phyloP scores from a whole-genome alignment of 2,797 vertebrate genomes.

The Muscicapa comitata region DNA sequence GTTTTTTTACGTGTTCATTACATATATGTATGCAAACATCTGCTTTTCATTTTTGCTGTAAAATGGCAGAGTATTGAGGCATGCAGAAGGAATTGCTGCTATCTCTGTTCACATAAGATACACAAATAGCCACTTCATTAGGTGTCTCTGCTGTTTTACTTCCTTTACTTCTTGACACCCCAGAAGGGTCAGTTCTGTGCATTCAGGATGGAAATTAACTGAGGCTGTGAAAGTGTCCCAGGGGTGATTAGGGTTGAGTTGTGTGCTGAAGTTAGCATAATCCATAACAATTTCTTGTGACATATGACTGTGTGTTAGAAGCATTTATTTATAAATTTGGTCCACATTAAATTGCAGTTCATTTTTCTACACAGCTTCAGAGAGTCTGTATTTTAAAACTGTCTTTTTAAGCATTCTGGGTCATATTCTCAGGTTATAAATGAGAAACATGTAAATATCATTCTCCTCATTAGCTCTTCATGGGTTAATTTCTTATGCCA shows the following conservation, averaged over 20 bases:
- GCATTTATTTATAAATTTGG: not conserved
- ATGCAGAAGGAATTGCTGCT: not conserved
- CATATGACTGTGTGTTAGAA: not conserved
- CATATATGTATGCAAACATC: too few species aligned
- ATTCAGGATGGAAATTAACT: not conserved
- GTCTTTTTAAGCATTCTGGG: not conserved
- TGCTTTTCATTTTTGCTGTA: not conserved
- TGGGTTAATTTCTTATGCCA: not conserved
- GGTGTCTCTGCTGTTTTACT: not conserved
- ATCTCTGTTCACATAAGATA: not conserved
- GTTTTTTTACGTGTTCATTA: accelerated
- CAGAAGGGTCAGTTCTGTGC: not conserved
- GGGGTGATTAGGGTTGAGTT: not conserved
- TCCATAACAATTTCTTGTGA: not conserved
- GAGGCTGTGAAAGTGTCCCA: not conserved
- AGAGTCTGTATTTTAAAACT: not conserved
- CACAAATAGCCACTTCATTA: not conserved
- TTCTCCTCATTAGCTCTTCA: not conserved
- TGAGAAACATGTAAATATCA: not conserved
- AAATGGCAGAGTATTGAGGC: not conserved
- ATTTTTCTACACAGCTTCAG: not conserved
- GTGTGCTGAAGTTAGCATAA: not conserved
- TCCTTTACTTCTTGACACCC: not conserved
- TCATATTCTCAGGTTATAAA: not conserved
- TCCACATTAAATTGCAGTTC: not conserved